A percentile compares a stretch with the other conserved stretches of the same genome.
phyloP scores from a whole-genome alignment of 2,797 vertebrate genomes.

The Clarias pachynema region DNA sequence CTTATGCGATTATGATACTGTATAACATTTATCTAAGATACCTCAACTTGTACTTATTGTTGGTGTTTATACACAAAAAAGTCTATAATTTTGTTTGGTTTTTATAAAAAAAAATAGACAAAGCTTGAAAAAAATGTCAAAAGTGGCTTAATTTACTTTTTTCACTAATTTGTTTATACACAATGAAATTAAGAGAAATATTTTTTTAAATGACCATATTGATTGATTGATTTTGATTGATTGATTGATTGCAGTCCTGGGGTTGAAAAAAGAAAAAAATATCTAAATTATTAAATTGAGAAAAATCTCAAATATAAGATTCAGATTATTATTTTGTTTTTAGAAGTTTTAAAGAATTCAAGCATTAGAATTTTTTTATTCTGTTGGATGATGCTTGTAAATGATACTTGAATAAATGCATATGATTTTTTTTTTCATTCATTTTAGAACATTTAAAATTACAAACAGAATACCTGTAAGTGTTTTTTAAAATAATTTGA shows the following conservation, averaged over 20 bases:
- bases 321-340: not conserved
- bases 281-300: not conserved
- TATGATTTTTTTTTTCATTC: too few species aligned
- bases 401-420: too few species aligned
- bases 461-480: too few species aligned
- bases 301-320: too few species aligned
- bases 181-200: not conserved
- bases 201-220: not conserved
- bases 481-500: too few species aligned
- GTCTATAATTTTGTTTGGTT: not conserved
- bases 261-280: not conserved
- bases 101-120: not conserved
- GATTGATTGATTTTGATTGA: too few species aligned
- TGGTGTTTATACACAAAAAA: not conserved
- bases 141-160: not conserved
- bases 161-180: not conserved
- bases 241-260: too few species aligned
- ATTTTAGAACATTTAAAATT: too few species aligned
- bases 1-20: not conserved
- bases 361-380: not conserved
- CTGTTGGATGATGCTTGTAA: not conserved
- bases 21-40: too few species aligned
- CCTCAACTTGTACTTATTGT: too few species aligned
- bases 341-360: not conserved
- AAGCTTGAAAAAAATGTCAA: not conserved